Conservation (phyloP, 1,140 invertebrate species). For the Hyles euphorbiae region DNA sequence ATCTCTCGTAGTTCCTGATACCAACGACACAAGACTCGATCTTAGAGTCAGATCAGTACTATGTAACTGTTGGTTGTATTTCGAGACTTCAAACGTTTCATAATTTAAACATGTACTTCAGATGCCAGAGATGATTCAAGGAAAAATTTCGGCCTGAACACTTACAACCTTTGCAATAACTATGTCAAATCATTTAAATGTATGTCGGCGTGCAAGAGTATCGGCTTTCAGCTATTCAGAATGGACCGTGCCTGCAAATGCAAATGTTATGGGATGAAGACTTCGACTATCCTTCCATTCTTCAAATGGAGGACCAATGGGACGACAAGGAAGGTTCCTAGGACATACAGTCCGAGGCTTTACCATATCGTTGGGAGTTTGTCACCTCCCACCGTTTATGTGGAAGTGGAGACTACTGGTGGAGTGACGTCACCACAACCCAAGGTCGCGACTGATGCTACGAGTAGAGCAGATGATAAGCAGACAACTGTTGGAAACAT, state of each 20-base stretch:
- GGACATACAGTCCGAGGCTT: conserved; percentile 36
- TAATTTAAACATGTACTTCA: conserved; percentile 12
- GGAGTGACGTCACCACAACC: background rate
- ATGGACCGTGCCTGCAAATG: conserved; percentile 45
- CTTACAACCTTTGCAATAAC: conserved; percentile 34
- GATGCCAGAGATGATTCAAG: conserved; percentile 29
- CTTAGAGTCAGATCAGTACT: no score
- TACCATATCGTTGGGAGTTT: conserved; percentile 50
- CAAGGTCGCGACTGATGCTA: background rate
- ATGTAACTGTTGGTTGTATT: background rate
- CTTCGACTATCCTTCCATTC: conserved; percentile 42
- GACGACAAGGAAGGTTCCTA: conserved; percentile 38
- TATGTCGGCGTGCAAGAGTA: conserved; percentile 53
- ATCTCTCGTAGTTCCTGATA: no score
- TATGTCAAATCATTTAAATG: conserved; percentile 50
- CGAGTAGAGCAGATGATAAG: background rate
- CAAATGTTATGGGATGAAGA: conserved; percentile 52
- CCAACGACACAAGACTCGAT: no score
- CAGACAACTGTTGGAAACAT: background rate
- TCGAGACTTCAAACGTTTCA: background rate
- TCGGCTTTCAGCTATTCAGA: conserved; percentile 49
- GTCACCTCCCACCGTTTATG: conserved; percentile 21
- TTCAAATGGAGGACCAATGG: conserved; percentile 56
- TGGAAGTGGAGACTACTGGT: background rate
- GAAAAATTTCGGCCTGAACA: conserved; percentile 56